Evolutionary conservation across 2,888 invertebrate species (phyloP), one percentile per base, ranked within the genome.

Genomic region (Brenthis hecate): DNA sequence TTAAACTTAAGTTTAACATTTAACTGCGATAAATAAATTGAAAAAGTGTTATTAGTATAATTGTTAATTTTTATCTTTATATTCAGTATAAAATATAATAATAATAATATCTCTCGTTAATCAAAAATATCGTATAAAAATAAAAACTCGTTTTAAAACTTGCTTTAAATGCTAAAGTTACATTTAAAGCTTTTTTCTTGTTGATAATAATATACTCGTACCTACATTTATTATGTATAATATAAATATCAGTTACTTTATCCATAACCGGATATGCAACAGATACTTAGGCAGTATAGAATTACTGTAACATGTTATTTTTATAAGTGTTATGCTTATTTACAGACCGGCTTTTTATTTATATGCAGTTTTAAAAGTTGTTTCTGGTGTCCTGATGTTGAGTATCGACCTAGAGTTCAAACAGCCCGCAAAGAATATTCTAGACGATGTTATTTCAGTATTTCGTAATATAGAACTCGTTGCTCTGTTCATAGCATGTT

Each of bases 391-490:
- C 6, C 82, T 96, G 58, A 96, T 96, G 94, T 84, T 96, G 76
- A 94, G 95, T 78, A 96, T 96, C 70, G 95, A 96, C 82, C 87
- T 96, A 77, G 95, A 96, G 85, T 96, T 96, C 86, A 96, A 96
- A 83, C 94, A 95, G 76, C 96, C 96, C 0, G 95, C 96, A 32
- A 94, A 93, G 75, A 95, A 96, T 78, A 94, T 96, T 16, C 88
- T 96, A 2, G 92, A 94, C 36, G 96, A 96, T 83, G 95, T 96
- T 56, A 89, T 95, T 72, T 85, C 90, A 14, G 95, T 96, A 51
- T 89, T 96, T 72, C 94, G 93, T 73, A 96, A 96, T 80, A 80
- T 95, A 36, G 96, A 96, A 87, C 93, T 96, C 68, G 94, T 95
- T 11, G 95, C 95, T 14, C 92, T 96, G n/a, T 95, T 96, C 75